Percentiles rank a stretch among this genome's conserved stretches.
These are phyloP conservation scores for Ypsolopha sequella DNA, from an alignment of 2,888 invertebrate species.

Conservation along the genomic window DNA sequence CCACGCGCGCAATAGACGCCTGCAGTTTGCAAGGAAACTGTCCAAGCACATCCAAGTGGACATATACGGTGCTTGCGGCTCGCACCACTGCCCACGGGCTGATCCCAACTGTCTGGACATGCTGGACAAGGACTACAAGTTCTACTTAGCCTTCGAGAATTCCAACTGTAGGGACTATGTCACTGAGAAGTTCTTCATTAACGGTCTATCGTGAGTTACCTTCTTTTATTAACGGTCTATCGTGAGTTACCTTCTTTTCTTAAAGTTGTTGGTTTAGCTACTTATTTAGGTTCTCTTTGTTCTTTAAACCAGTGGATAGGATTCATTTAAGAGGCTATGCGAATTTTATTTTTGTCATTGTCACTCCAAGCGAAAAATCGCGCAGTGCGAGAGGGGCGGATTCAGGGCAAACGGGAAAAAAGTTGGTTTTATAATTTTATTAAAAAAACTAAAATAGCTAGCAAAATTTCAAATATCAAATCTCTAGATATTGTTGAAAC, in stretches of 20 bases:
- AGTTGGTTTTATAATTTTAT: no score
- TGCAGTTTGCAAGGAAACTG: constrained; percentile 89
- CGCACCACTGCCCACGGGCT: constrained; percentile 85
- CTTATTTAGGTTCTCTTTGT: constrained; percentile 1
- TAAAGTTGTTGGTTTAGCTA: constrained; percentile 27
- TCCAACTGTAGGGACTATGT: constrained; percentile 97
- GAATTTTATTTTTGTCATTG: no score
- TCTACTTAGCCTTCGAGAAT: constrained; percentile 97
- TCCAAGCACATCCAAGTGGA: constrained; percentile 90
- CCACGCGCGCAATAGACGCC: constrained; percentile 89
- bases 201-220: constrained; percentile 85
- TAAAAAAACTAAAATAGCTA: no score
- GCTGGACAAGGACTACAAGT: constrained; percentile 93
- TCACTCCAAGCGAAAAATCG: no score
- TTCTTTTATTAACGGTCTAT: constrained; percentile 95
- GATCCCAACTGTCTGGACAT: constrained; percentile 90
- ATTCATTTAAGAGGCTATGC: no score
- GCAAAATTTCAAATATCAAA: no score
- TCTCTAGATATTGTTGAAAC: no score
- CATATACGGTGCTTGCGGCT: constrained; percentile 92
- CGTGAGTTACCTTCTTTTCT: constrained; percentile 87
- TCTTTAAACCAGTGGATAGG: not conserved
- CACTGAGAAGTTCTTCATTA: constrained; percentile 97
- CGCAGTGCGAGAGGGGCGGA: no score
- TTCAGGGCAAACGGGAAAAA: no score